A percentile compares a stretch with the other conserved stretches of the same genome.
phyloP scores from a whole-genome alignment of 2,888 invertebrate species.

The Smittia sp. region DNA sequence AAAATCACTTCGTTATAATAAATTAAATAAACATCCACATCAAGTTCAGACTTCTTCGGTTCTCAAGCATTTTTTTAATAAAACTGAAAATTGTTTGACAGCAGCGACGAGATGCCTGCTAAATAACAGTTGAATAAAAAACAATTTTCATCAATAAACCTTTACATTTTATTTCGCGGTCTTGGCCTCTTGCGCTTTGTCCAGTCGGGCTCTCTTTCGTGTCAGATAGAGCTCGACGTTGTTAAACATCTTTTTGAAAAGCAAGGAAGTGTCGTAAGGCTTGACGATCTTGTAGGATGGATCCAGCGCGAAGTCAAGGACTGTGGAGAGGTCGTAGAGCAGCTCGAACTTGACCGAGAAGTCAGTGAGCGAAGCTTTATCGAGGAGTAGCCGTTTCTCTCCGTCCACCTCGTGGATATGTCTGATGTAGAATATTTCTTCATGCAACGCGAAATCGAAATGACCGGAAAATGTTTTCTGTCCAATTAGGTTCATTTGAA shows the following conservation, averaged over 20 bases:
- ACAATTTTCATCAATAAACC: conserved; percentile 13
- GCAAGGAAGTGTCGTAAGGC: conserved; percentile 55
- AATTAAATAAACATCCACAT: not conserved
- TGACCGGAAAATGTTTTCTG: not conserved
- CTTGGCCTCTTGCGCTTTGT: conserved; percentile 44
- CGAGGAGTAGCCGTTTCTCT: conserved; percentile 45
- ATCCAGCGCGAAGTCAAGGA: not conserved
- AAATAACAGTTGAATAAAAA: conserved; percentile 1
- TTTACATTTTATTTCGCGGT: conserved; percentile 44
- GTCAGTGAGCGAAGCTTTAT: not conserved
- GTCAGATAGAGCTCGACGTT: conserved; percentile 77
- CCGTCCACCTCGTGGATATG: not conserved
- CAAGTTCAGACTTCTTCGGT: not conserved
- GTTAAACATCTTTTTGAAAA: conserved; percentile 77
- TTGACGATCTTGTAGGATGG: not conserved
- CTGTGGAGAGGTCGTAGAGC: not conserved
- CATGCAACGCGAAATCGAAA: not conserved
- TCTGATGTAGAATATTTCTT: not conserved
- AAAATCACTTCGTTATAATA: not conserved
- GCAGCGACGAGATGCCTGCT: not conserved
- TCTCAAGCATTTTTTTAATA: conserved; percentile 1
- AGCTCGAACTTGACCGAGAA: not conserved
- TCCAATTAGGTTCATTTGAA: not conserved
- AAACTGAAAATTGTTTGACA: conserved; percentile 16
- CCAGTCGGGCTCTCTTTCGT: conserved; percentile 68